phyloP scores from a whole-genome alignment of 2,797 vertebrate genomes.

The Sebastes taczanowskii region DNA sequence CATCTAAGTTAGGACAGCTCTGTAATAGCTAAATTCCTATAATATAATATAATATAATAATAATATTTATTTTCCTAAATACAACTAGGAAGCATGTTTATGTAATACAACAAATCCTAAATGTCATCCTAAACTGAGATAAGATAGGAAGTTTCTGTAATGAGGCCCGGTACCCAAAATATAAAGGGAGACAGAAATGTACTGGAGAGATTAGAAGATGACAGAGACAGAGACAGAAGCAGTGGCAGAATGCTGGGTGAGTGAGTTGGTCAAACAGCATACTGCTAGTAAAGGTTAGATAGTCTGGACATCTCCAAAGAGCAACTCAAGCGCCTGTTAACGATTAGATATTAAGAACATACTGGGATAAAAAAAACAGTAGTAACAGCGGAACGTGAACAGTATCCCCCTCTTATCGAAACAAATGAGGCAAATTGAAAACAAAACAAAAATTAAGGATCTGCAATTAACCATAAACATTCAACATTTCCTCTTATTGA shows the following conservation, averaged over 20 bases:
- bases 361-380: neutral
- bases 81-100: too few relatives aligned
- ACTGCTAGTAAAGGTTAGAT: slow-evolving; percentile 40
- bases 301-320: slow-evolving; percentile 28
- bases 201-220: neutral
- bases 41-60: too few relatives aligned
- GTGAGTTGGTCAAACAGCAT: slow-evolving; percentile 21
- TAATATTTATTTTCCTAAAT: too few relatives aligned
- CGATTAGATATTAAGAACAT: neutral
- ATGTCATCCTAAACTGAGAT: neutral
- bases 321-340: slow-evolving; percentile 41
- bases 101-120: neutral
- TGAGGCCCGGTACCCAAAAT: too few relatives aligned
- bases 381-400: neutral
- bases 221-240: neutral
- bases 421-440: neutral
- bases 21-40: too few relatives aligned
- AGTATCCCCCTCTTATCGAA: neutral
- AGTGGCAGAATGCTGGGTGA: slow-evolving; percentile 3
- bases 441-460: neutral
- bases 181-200: neutral
- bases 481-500: neutral
- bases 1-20: too few relatives aligned
- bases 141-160: too few relatives aligned
- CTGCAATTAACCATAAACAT: neutral